Evolutionary conservation across 2,888 invertebrate genomes (phyloP), one percentile per base, ranked within the genome.

Genomic region (Acronicta alni): DNA sequence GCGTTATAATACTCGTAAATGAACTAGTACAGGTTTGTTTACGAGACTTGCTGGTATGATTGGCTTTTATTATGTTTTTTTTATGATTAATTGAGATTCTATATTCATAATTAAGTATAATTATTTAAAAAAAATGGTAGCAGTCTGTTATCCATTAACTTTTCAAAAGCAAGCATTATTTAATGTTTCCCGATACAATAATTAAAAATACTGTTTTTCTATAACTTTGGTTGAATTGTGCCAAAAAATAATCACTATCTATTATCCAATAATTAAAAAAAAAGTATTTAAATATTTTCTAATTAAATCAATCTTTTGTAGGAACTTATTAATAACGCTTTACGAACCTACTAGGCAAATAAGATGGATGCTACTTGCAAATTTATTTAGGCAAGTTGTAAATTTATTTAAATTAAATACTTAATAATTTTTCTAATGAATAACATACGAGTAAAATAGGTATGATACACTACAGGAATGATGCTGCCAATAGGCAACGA

Each of bases 201-300:
- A 41, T 20, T 54, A 47, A 26, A 45, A 63, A 55, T 73, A 72
- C 67, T 74, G 72, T 39, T 53, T 67, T 62, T 44, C 53, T 58
- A 61, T 63, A 60, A 72, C 78, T 75, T 77, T 72, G 78, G 73
- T 77, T 49, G 55, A 47, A 63, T 52, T 35, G 47, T 68, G 72
- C 65, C 69, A 54, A 72, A 56, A 63, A 59, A 32, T n/a, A n/a
- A n/a, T n/a, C n/a, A n/a, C 57, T 55, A 43, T 53, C 44, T 42
- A n/a, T 12, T 37, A 52, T 66, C 20, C 14, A 59, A 57, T 69
- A 55, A 68, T n/a, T n/a, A n/a, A n/a, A n/a, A n/a, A n/a, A n/a
- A n/a, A n/a, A n/a, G n/a, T n/a, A n/a, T 65, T 63, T 58, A 57
- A 61, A 47, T 53, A 35, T 52, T 56, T 45, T 14, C 38, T 60